Conservation (phyloP, 2,888 invertebrate genomes). For the Thymelicus sylvestris region DNA sequence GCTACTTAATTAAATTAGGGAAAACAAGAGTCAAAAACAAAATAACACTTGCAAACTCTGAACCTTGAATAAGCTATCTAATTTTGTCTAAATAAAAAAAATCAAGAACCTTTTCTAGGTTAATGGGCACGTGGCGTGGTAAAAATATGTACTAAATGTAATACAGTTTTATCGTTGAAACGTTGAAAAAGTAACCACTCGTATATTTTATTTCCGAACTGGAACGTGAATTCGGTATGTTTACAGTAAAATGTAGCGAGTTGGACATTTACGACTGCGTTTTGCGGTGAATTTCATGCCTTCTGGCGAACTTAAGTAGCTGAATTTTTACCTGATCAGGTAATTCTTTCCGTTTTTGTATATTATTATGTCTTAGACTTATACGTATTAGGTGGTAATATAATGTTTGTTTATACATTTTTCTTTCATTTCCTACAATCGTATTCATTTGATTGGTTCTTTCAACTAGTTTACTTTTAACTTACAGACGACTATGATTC, state of each 20-base stretch:
- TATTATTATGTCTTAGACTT: too few relatives aligned
- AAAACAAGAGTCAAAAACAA: too few relatives aligned
- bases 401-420: too few relatives aligned
- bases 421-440: too few relatives aligned
- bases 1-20: too few relatives aligned
- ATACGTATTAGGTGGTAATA: too few relatives aligned
- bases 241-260: slow-evolving; percentile 37
- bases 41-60: too few relatives aligned
- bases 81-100: neutral
- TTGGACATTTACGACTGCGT: slow-evolving; percentile 53
- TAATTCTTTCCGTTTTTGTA: neutral
- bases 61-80: neutral
- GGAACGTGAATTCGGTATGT: slow-evolving; percentile 36
- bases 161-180: slow-evolving; percentile 8
- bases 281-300: slow-evolving; percentile 37
- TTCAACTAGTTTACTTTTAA: too few relatives aligned
- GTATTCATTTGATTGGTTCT: too few relatives aligned
- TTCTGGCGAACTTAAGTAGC: slow-evolving; percentile 16
- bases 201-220: slow-evolving; percentile 31
- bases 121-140: neutral
- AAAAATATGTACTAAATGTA: slow-evolving; percentile 2
- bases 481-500: too few relatives aligned
- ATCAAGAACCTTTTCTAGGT: neutral
- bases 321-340: slow-evolving; percentile 23
- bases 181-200: slow-evolving; percentile 3